phyloP scores from a whole-genome alignment of 2,113 vertebrate species.

The Silurus asotus region DNA sequence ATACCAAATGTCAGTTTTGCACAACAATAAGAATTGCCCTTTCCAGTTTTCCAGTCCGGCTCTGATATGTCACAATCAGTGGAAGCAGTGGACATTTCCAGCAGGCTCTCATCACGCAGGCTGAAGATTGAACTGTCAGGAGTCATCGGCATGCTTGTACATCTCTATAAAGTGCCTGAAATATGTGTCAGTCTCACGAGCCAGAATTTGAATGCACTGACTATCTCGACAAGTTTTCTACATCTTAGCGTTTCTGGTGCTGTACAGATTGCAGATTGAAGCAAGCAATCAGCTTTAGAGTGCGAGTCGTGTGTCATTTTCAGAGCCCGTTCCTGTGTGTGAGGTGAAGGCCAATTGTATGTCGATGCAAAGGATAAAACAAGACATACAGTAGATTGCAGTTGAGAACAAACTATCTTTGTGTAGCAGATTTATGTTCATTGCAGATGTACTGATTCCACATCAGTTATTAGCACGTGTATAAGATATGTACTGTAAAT shows the following conservation, averaged over 20 bases:
- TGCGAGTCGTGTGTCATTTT: neutral
- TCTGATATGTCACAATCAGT: neutral
- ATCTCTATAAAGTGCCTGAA: neutral
- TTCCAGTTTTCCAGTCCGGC: neutral
- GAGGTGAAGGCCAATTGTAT: neutral
- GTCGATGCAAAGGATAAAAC: neutral
- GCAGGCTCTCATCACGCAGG: neutral
- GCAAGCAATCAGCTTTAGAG: neutral
- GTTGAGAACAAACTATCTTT: neutral
- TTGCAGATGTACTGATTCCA: neutral
- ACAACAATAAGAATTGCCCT: neutral
- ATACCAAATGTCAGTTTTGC: neutral
- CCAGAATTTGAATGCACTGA: neutral
- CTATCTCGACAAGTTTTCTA: neutral
- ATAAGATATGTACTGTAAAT: neutral
- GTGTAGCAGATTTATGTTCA: neutral
- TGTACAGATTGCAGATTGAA: neutral
- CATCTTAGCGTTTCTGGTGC: neutral
- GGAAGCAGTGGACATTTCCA: neutral
- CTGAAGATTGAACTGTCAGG: conserved; percentile 23
- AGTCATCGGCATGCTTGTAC: conserved; percentile 6
- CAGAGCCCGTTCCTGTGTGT: neutral
- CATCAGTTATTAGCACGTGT: neutral
- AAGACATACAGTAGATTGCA: neutral
- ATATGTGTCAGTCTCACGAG: neutral